Conservation (phyloP, 1,140 invertebrate species). For the Caenorhabditis brenneri region DNA sequence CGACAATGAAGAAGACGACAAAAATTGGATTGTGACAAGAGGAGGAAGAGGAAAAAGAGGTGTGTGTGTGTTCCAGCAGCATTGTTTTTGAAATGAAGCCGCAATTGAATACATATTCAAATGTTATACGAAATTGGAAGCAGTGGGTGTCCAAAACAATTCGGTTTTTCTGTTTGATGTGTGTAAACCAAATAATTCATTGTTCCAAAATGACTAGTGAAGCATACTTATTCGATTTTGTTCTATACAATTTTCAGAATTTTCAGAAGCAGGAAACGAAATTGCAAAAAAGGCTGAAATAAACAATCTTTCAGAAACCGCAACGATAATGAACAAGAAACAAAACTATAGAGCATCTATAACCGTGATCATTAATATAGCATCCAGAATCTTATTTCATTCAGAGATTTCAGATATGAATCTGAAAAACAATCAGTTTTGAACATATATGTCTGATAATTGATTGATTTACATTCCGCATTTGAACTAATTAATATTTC, state of each 20-base stretch:
- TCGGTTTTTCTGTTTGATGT: slow-evolving; percentile 28
- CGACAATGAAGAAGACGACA: background rate
- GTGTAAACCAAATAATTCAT: slow-evolving; percentile 12
- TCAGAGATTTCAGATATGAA: no score
- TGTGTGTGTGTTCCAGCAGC: background rate
- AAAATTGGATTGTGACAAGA: slow-evolving; percentile 32
- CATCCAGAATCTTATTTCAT: no score
- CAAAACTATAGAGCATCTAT: no score
- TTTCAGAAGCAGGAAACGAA: background rate
- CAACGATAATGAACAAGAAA: no score
- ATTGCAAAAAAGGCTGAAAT: background rate
- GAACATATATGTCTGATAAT: no score
- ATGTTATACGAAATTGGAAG: slow-evolving; percentile 41
- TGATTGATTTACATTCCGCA: no score
- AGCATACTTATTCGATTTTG: background rate
- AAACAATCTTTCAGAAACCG: background rate
- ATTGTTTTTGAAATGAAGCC: slow-evolving; percentile 39
- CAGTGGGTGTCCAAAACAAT: slow-evolving; percentile 25
- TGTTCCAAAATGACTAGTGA: slow-evolving; percentile 12
- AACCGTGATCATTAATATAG: no score
- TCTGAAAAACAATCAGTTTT: no score
- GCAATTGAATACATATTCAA: slow-evolving; percentile 40
- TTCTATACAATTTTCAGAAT: background rate
- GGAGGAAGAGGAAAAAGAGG: background rate
- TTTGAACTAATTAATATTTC: no score